phyloP scores from a whole-genome alignment of 2,797 vertebrate genomes.

The Paramormyrops hopkinsi region DNA sequence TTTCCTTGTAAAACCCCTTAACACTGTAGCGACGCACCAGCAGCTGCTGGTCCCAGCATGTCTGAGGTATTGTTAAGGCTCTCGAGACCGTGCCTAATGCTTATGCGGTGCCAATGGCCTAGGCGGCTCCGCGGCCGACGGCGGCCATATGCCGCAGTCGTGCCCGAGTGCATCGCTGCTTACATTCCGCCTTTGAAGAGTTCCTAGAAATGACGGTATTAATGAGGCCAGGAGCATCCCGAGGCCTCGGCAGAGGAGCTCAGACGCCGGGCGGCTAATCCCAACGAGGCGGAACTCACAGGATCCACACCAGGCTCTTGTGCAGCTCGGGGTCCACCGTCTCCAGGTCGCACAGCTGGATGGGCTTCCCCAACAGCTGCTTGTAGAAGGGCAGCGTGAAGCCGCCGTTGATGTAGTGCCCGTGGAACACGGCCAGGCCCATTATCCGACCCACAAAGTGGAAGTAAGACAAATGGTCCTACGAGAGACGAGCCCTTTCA shows the following conservation, averaged over 20 bases:
- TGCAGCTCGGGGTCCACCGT: constrained; percentile 93
- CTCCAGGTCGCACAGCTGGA: constrained; percentile 89
- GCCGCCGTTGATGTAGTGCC: constrained; percentile 95
- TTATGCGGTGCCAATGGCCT: not conserved
- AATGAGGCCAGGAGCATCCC: not conserved
- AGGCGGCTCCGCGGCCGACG: not conserved
- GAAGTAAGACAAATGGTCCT: constrained; percentile 98
- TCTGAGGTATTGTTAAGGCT: not conserved
- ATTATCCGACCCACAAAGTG: constrained; percentile 96
- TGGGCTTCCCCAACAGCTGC: constrained; percentile 91
- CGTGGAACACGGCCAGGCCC: constrained; percentile 94
- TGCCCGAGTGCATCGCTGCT: not conserved
- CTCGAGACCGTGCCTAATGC: not conserved
- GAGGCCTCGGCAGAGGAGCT: not conserved
- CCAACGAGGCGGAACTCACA: constrained; percentile 65
- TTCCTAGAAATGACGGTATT: not conserved
- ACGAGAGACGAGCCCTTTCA: constrained; percentile 29
- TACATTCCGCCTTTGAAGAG: not conserved
- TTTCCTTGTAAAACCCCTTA: not conserved
- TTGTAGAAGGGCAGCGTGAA: constrained; percentile 97
- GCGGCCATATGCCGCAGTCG: not conserved
- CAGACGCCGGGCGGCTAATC: not conserved
- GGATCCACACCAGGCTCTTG: constrained; percentile 95
- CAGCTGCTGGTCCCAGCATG: not conserved
- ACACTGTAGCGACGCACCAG: not conserved